These are phyloP conservation scores for Meteorus cinctellus DNA, from an alignment of 2,888 invertebrate genomes.

Conservation along the genomic window DNA sequence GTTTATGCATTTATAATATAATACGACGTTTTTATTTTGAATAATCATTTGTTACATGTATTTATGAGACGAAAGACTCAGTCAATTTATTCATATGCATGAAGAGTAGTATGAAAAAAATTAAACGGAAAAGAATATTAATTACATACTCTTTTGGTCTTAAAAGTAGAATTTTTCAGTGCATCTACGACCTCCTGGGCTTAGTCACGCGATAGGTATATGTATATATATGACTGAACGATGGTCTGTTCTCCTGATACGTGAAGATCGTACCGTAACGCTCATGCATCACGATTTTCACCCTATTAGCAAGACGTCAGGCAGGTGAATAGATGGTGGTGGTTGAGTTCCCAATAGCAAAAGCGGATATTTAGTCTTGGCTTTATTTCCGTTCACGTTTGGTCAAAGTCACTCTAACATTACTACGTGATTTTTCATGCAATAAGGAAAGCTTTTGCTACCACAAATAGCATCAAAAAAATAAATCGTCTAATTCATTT, in stretches of 20 bases:
- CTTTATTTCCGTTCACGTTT: constrained; percentile 15
- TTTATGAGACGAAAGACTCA: too few relatives aligned
- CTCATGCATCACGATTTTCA: constrained; percentile 33
- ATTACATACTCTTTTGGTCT: too few relatives aligned
- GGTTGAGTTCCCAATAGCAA: constrained; percentile 14
- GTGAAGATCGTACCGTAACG: neutral
- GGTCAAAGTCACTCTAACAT: constrained; percentile 13
- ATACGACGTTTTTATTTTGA: neutral
- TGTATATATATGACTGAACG: constrained; percentile 6
- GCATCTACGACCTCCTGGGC: neutral
- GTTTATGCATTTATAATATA: neutral
- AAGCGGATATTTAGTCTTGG: neutral
- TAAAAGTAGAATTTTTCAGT: too few relatives aligned
- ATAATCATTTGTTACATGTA: too few relatives aligned
- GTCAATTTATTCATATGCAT: too few relatives aligned
- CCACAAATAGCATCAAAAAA: too few relatives aligned
- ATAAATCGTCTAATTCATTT: too few relatives aligned
- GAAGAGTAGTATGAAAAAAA: too few relatives aligned
- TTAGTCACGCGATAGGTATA: neutral
- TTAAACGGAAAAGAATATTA: too few relatives aligned
- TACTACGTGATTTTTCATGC: neutral
- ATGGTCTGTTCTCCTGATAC: neutral
- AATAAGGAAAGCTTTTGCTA: neutral
- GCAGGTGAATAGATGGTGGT: constrained; percentile 28
- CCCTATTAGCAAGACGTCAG: constrained; percentile 36